Conservation (phyloP, 1,140 invertebrate genomes). For the Microplitis demolitor region DNA sequence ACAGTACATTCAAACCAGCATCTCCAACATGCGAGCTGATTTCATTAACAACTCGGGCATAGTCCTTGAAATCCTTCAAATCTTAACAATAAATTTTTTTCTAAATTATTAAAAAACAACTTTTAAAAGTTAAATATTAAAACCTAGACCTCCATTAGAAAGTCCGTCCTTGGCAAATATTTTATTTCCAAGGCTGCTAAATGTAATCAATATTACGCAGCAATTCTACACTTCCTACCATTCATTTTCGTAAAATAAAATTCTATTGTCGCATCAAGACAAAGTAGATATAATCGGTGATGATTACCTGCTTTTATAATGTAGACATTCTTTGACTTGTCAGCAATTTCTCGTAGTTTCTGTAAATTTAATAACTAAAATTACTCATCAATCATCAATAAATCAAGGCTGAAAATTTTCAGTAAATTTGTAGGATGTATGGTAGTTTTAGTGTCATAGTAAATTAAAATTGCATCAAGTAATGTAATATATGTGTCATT, state of each 20-base stretch:
- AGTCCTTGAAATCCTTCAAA: conserved; percentile 68
- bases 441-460: too few species aligned
- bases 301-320: conserved; percentile 71
- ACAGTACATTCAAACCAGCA: conserved; percentile 78
- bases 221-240: too few species aligned
- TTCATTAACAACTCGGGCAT: conserved; percentile 64
- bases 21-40: conserved; percentile 68
- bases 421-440: too few species aligned
- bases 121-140: neutral
- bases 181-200: too few species aligned
- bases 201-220: too few species aligned
- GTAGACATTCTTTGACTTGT: conserved; percentile 66
- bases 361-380: conserved; percentile 54
- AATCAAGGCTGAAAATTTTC: too few species aligned
- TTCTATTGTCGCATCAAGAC: too few species aligned
- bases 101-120: neutral
- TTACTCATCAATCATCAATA: neutral
- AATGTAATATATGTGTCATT: neutral
- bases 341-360: conserved; percentile 68
- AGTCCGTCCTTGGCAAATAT: neutral
- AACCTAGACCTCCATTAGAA: neutral
- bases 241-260: too few species aligned
- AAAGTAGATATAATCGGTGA: too few species aligned
- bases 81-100: conserved; percentile 61
- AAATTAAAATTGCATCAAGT: neutral